Conservation (phyloP, 1,140 invertebrate species). For the Caenorhabditis tropicalis region DNA sequence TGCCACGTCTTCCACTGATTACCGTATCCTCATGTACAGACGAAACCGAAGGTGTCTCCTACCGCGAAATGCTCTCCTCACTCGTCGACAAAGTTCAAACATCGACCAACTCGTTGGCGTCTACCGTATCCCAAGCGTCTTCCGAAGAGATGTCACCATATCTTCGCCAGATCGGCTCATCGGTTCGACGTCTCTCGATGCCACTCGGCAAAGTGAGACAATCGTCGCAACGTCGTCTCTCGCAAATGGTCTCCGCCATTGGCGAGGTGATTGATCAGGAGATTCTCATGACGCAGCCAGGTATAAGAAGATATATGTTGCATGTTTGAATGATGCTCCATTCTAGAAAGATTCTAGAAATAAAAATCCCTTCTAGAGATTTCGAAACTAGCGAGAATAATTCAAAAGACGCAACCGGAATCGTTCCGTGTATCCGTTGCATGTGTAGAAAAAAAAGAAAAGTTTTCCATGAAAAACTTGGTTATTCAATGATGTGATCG, state of each 20-base stretch:
- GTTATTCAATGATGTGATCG: background rate
- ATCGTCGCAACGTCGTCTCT: conserved; percentile 49
- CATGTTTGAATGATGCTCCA: too few relatives aligned
- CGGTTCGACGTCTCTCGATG: conserved; percentile 60
- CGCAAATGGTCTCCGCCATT: conserved; percentile 56
- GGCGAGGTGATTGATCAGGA: conserved; percentile 60
- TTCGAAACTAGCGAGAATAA: background rate
- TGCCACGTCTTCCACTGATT: conserved; percentile 11
- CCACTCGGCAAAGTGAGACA: conserved; percentile 59
- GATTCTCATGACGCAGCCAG: conserved; percentile 32
- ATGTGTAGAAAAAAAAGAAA: background rate
- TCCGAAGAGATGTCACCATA: conserved; percentile 39
- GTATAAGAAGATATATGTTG: background rate
- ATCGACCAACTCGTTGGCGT: conserved; percentile 50
- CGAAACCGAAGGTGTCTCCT: background rate
- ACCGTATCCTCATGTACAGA: background rate
- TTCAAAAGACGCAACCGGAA: background rate
- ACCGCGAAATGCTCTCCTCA: conserved; percentile 40
- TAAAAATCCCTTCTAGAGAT: background rate
- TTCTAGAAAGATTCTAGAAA: background rate
- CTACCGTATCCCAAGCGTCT: conserved; percentile 34
- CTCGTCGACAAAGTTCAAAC: conserved; percentile 54
- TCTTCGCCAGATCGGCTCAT: conserved; percentile 37
- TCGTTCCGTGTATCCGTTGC: conserved; percentile 16
- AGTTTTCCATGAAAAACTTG: background rate